phyloP scores from a whole-genome alignment of 2,113 vertebrate genomes.

The Rhegmatorhina hoffmannsi region DNA sequence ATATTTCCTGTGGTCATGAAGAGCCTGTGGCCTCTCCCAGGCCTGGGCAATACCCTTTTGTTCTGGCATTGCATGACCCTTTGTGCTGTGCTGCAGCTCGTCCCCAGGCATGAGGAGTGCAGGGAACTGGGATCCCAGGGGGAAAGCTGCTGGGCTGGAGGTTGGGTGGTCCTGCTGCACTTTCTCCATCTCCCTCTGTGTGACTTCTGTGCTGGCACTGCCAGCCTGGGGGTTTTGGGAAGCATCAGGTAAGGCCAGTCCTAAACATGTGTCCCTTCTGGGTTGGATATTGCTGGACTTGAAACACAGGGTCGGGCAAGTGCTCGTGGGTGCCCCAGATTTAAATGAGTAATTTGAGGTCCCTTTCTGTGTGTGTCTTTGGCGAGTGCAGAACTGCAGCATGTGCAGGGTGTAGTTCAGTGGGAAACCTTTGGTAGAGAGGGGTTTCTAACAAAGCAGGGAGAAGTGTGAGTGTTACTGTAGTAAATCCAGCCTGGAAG shows the following conservation, averaged over 20 bases:
- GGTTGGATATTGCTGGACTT: not conserved
- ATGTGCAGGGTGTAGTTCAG: fast-evolving
- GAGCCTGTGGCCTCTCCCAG: constrained; percentile 1
- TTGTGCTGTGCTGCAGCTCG: not conserved
- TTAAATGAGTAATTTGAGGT: not conserved
- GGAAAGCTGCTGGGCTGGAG: not conserved
- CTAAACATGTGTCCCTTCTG: fast-evolving
- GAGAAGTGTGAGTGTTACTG: not conserved
- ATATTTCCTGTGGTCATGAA: not conserved
- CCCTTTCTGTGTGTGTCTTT: fast-evolving
- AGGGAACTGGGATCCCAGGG: not conserved
- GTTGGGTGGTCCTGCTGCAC: not conserved
- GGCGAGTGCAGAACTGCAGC: not conserved
- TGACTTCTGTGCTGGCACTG: not conserved
- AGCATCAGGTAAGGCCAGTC: not conserved
- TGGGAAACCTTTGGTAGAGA: not conserved
- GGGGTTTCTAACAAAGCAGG: not conserved
- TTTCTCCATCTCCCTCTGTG: not conserved
- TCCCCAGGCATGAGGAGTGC: not conserved
- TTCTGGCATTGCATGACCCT: not conserved
- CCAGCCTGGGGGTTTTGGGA: fast-evolving
- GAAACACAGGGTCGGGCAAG: not conserved
- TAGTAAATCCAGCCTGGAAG: not conserved
- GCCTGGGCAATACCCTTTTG: not conserved
- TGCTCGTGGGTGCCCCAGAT: not conserved